Evolutionary conservation across 2,797 vertebrate species (phyloP), one percentile per base, ranked within the genome.

Genomic region (Mastacembelus armatus): DNA sequence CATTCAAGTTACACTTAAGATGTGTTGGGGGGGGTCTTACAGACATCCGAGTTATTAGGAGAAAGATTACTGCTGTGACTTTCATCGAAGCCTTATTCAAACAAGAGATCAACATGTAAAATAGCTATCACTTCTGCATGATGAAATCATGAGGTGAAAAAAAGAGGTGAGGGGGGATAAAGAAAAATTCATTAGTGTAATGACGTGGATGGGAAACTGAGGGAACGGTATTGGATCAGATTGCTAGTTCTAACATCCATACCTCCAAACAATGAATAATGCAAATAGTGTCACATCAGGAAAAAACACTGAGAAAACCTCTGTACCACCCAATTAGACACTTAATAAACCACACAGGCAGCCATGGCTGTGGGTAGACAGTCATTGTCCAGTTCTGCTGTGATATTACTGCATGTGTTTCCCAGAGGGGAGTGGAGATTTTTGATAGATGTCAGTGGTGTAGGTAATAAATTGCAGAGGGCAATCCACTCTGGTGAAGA

Each of bases 381-480:
- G 30, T 22, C 42, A 44, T 14, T 47, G 54, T 49, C 40, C 21
- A 15, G 7, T 16, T 45, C 57, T 56, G 55, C 80, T 61, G 60
- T 66, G 61, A 78, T 74, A 64, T 78, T 79, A 84, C 69, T 67
- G 62, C 19, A 2, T 59, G 57, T 66, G 78, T 76, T 81, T 78
- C 74, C 60, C 73, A 71, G 78, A 84, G 60, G 51, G 70, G 70
- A 61, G 48, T 61, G 71, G 72, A n/a, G n/a, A n/a, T n/a, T n/a
- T n/a, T n/a, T 78, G 80, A 87, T 81, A 71, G 65, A 87, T 86
- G 76, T 85, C 80, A 74, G 74, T 15, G 1, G 43, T 22, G 54
- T 51, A 38, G 49, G 63, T 83, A 87, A 90, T 88, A 88, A 91
- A 91, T 87, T 80, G 87, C 52, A n/a, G 45, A 77, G 85, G 88